These are phyloP conservation scores for Microdon myrmicae DNA, from an alignment of 2,888 invertebrate genomes.

Conservation along the genomic window DNA sequence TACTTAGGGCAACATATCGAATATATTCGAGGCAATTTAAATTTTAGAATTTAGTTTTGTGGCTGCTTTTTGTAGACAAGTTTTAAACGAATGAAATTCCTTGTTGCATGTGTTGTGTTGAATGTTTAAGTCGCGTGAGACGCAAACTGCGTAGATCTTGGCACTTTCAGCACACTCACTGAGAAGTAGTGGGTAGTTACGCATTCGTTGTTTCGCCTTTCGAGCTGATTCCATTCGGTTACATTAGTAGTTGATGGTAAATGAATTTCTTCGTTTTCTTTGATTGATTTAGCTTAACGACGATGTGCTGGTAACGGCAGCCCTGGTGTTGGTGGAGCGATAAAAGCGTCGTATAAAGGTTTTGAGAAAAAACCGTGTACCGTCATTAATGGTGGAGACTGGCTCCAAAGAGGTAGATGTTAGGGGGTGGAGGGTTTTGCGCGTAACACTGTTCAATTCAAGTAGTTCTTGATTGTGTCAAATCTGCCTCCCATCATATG, in stretches of 20 bases:
- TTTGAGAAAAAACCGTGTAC: conserved; percentile 81
- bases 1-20: too few species aligned
- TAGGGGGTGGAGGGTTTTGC: too few species aligned
- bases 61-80: conserved; percentile 78
- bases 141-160: conserved; percentile 81
- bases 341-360: conserved; percentile 76
- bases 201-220: conserved; percentile 77
- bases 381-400: too few species aligned
- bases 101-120: conserved; percentile 78
- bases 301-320: conserved; percentile 56
- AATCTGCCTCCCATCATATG: too few species aligned
- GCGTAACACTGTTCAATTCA: too few species aligned
- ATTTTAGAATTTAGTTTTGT: conserved; percentile 76
- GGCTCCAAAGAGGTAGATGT: too few species aligned
- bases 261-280: neutral
- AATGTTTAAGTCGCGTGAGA: conserved; percentile 77
- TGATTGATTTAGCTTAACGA: conserved; percentile 56
- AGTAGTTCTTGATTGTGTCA: too few species aligned
- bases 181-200: conserved; percentile 79
- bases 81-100: conserved; percentile 81
- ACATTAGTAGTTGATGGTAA: neutral
- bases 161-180: conserved; percentile 79
- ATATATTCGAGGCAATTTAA: too few species aligned
- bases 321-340: conserved; percentile 67
- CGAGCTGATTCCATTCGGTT: conserved; percentile 80